Evolutionary conservation across 2,888 invertebrate species (phyloP), one percentile per base, ranked within the genome.

Genomic region (Cheiracanthium punctorium): DNA sequence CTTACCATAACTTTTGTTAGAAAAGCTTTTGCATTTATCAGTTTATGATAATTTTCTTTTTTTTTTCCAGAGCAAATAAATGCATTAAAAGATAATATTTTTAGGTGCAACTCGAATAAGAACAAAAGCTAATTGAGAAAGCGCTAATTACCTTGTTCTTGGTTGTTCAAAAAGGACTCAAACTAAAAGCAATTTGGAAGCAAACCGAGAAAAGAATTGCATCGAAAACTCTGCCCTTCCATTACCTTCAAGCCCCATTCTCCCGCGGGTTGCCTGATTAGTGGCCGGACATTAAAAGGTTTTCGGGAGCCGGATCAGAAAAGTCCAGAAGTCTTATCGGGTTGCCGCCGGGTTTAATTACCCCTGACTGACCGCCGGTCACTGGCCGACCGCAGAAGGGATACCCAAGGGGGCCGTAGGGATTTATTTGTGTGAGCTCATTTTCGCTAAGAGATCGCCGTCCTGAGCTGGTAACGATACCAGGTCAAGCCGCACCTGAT

Each of bases 301-400:
- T 69, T 69, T 41, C 71, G 24, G 65, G 65, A 32, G 32, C 32
- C 24, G 65, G 76, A 77, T 76, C 67, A 58, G 43, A 82, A 74
- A 64, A 82, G 48, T 69, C 76, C 69, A 43, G 48, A n/a, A 72
- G 28, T 69, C 81, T 75, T 82, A 82, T 82, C 82, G 71, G 76
- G 76, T 77, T 74, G 81, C 76, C 64, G 43, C 71, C 74, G 64
- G 30, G 79, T 79, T 85, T 85, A 85, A 85, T 85, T 85, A 85
- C 69, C 84, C 84, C 74, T 79, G 84, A 85, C 84, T 85, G 84
- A 79, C 84, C 84, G 79, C 79, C 73, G 84, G 84, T 85, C 84
- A 85, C 73, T 37, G 84, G 84, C 74, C 67, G 74, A 85, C 84
- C 84, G 69, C 84, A 79, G 67, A 69, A 52, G 79, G 52, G 79